These are phyloP conservation scores for Wasmannia auropunctata DNA, from an alignment of 1,140 invertebrate genomes.

Conservation along the genomic window DNA sequence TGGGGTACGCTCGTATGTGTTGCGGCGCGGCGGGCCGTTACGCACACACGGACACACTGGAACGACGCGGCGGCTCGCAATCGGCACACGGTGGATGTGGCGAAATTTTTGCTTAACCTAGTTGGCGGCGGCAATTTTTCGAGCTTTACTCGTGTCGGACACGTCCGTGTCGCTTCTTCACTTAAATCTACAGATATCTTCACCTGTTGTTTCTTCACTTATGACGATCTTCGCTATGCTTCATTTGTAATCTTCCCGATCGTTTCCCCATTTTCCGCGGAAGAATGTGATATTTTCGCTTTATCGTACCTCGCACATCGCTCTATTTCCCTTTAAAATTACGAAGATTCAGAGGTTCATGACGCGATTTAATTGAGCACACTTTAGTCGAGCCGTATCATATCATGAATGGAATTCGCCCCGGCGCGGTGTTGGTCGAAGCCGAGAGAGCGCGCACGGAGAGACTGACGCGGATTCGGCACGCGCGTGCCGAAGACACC, in stretches of 20 bases:
- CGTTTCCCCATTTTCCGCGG: background rate
- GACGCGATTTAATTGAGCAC: background rate
- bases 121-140: constrained; percentile 27
- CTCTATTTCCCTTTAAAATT: background rate
- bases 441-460: constrained; percentile 7
- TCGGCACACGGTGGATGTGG: constrained; percentile 19
- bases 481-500: constrained; percentile 27
- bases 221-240: too few relatives aligned
- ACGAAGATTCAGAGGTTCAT: background rate
- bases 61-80: constrained; percentile 17
- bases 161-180: background rate
- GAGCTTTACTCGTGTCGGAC: background rate
- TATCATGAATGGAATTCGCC: background rate
- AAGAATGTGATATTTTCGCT: background rate
- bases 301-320: background rate
- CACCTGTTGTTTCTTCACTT: background rate
- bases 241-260: background rate
- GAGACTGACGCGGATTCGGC: background rate
- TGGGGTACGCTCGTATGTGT: background rate
- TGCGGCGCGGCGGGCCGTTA: background rate
- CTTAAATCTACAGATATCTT: background rate
- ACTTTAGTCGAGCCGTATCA: too few relatives aligned
- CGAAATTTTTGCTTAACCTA: constrained; percentile 47
- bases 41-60: background rate
- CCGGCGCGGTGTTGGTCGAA: background rate